Conservation (phyloP, 1,140 invertebrate species). For the Psix sp. region DNA sequence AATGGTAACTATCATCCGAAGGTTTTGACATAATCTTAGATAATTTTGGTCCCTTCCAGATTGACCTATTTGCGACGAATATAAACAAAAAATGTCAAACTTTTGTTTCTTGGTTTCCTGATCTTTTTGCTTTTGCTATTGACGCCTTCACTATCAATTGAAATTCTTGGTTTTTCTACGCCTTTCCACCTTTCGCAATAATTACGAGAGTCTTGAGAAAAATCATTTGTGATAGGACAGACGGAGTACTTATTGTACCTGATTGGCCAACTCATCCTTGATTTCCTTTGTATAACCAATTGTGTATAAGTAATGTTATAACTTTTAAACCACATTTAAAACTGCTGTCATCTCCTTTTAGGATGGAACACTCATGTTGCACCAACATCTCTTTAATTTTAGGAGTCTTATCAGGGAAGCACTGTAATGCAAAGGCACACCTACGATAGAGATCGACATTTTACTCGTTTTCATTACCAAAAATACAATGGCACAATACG, state of each 20-base stretch:
- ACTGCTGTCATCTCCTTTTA: slow-evolving; percentile 45
- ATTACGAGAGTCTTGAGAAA: slow-evolving; percentile 34
- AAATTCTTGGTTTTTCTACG: slow-evolving; percentile 26
- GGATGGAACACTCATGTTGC: slow-evolving; percentile 37
- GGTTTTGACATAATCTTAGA: slow-evolving; percentile 11
- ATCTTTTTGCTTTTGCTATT: not conserved
- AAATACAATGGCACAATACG: not conserved
- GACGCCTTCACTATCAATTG: slow-evolving; percentile 25
- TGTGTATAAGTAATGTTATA: slow-evolving; percentile 5
- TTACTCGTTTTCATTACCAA: not conserved
- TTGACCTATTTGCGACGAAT: slow-evolving; percentile 16
- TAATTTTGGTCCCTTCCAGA: slow-evolving; percentile 4
- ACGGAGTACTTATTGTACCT: slow-evolving; percentile 55
- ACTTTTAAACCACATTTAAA: slow-evolving; percentile 27
- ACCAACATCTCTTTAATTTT: not conserved
- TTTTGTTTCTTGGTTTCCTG: slow-evolving; percentile 7
- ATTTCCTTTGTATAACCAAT: slow-evolving; percentile 21
- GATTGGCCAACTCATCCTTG: slow-evolving; percentile 45
- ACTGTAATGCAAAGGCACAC: not conserved
- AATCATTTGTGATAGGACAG: slow-evolving; percentile 3
- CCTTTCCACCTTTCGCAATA: slow-evolving; percentile 46
- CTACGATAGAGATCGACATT: not conserved
- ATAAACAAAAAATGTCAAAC: slow-evolving; percentile 5
- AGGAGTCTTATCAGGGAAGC: not conserved
- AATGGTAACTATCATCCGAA: slow-evolving; percentile 14